A percentile compares a stretch with the other conserved stretches of the same genome.
Conservation (phyloP, 2,888 invertebrate genomes). For the Oligia fasciuncula region DNA sequence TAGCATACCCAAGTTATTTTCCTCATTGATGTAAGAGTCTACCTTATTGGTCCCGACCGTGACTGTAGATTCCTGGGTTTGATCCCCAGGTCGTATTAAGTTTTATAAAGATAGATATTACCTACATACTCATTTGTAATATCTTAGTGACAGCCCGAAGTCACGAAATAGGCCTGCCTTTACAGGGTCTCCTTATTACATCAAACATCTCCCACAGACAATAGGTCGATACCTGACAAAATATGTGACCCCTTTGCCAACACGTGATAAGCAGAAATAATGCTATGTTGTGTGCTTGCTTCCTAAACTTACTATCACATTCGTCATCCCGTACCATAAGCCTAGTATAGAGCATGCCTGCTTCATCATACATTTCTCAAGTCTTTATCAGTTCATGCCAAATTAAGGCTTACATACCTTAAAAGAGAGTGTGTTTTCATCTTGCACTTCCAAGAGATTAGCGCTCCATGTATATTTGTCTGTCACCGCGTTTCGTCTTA, state of each 20-base stretch:
- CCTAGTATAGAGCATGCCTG: background rate
- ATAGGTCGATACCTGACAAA: background rate
- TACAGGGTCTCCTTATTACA: background rate
- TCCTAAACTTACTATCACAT: background rate
- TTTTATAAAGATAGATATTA: background rate
- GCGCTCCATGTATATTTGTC: conserved; percentile 83
- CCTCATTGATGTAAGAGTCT: background rate
- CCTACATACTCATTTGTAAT: too few relatives aligned
- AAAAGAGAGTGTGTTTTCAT: conserved; percentile 80
- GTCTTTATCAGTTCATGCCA: background rate
- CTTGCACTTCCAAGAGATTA: conserved; percentile 75
- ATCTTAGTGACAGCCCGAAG: too few relatives aligned
- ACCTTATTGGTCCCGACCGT: background rate
- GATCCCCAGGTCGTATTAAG: background rate
- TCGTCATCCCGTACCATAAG: background rate
- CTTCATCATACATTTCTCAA: background rate
- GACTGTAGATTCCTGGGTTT: background rate
- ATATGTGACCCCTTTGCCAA: background rate
- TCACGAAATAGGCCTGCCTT: background rate
- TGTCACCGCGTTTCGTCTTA: conserved; percentile 76
- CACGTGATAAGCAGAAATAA: background rate
- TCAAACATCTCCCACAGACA: too few relatives aligned
- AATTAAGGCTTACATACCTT: conserved; percentile 72
- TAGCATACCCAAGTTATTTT: too few relatives aligned
- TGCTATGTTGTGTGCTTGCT: background rate